Conservation (phyloP, 92 coral and sea anemone species). For the Parazoanthus swiftii region DNA sequence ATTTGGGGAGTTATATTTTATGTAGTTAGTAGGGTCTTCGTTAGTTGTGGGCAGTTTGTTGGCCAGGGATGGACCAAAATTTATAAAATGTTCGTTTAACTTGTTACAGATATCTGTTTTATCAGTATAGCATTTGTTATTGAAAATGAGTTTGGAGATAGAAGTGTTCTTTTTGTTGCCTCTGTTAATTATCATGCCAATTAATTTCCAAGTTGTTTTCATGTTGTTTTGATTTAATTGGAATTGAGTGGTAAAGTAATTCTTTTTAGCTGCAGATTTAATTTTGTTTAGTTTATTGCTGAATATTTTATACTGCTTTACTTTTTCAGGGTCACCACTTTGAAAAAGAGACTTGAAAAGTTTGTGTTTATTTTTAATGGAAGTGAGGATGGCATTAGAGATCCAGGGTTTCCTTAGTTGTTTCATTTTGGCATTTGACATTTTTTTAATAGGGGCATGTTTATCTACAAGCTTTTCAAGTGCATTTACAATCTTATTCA, state of each 20-base stretch:
- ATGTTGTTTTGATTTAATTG: slow-evolving; percentile 42
- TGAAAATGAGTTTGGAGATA: background rate
- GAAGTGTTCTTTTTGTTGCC: background rate
- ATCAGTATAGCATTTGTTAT: slow-evolving; percentile 7
- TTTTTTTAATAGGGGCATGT: no score
- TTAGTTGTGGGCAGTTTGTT: no score
- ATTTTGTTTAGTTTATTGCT: slow-evolving; percentile 44
- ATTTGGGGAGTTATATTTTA: no score
- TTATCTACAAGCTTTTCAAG: slow-evolving; percentile 55
- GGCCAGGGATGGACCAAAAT: no score
- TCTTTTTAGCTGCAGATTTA: slow-evolving; percentile 43
- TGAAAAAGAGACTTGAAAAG: slow-evolving; percentile 39
- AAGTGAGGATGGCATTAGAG: slow-evolving; percentile 44
- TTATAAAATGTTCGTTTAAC: no score
- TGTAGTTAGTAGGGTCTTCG: no score
- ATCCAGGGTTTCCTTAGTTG: no score
- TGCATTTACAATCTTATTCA: slow-evolving; percentile 11
- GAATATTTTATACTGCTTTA: slow-evolving; percentile 32
- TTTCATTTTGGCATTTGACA: no score
- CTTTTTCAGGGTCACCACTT: slow-evolving; percentile 15
- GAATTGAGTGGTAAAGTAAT: slow-evolving; percentile 41
- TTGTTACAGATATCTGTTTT: slow-evolving; percentile 4
- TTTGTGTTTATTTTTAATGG: slow-evolving; percentile 47
- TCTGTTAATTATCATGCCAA: slow-evolving; percentile 7
- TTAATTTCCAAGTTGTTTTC: slow-evolving; percentile 51